Percentiles rank a stretch among this genome's conserved stretches.
Evolutionary conservation across 1,140 invertebrate genomes (phyloP).

Genomic region (Druon quercuslanigerum): DNA sequence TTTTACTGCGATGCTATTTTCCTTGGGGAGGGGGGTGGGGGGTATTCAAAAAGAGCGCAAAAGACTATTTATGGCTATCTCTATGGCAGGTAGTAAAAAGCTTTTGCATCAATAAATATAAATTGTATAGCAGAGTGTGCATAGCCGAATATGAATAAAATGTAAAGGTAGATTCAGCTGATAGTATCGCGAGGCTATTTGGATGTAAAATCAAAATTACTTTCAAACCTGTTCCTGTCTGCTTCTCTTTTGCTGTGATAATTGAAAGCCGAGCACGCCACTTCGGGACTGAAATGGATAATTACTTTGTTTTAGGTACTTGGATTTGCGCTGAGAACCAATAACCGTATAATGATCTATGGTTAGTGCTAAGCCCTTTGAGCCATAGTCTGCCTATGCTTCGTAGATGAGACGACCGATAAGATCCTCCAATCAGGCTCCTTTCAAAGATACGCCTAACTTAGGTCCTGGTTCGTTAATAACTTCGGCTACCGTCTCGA

Average conservation of each 20-base stretch:
- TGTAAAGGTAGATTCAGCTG: neutral
- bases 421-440: constrained; percentile 26
- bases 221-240: constrained; percentile 18
- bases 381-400: neutral
- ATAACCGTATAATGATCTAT: constrained; percentile 31
- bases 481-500: constrained; percentile 25
- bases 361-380: constrained; percentile 19
- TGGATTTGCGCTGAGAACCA: constrained; percentile 18
- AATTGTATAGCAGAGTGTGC: neutral
- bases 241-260: constrained; percentile 8
- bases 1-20: too few relatives aligned
- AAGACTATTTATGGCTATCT: too few relatives aligned
- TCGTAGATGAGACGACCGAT: constrained; percentile 19
- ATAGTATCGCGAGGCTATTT: constrained; percentile 22
- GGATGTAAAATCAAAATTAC: constrained; percentile 23
- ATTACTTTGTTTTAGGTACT: constrained; percentile 29
- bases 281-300: constrained; percentile 23
- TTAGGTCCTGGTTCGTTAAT: constrained; percentile 18
- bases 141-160: constrained; percentile 6
- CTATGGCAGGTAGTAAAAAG: too few relatives aligned
- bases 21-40: too few relatives aligned
- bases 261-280: neutral
- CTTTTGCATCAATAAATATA: neutral
- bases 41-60: too few relatives aligned
- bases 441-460: constrained; percentile 6